A percentile compares a stretch with the other conserved stretches of the same genome.
Evolutionary conservation across 2,113 vertebrate species (phyloP).

Genomic region (Petrocephalus zakoni): DNA sequence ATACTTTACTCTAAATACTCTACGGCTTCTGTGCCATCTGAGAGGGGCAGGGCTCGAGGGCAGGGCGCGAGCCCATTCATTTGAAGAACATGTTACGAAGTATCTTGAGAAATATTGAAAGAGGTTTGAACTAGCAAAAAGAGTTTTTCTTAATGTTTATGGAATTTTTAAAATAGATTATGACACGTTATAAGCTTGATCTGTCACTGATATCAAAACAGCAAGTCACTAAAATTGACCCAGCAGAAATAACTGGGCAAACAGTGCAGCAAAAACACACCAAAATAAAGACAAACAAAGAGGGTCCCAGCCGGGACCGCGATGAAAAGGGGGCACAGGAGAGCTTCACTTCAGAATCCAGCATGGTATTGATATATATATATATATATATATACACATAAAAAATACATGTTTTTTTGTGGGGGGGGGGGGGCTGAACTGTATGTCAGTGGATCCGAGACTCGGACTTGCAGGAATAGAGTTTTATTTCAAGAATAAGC

Average conservation of each 20-base stretch:
- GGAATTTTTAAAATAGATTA: background rate
- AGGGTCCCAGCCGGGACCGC: background rate
- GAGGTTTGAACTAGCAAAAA: background rate
- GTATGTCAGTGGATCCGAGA: background rate
- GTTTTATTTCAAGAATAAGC: constrained; percentile 22
- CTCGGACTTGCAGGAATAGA: constrained; percentile 4
- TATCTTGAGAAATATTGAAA: background rate
- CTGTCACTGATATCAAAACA: background rate
- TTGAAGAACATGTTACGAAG: background rate
- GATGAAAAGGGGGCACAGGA: background rate
- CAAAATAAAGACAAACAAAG: constrained; percentile 3
- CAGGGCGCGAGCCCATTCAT: too few species aligned
- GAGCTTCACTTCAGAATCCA: background rate
- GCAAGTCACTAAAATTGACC: background rate
- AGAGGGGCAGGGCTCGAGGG: background rate
- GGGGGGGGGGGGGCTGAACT: background rate
- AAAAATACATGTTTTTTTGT: background rate
- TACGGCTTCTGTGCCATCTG: too few species aligned
- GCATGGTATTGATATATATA: background rate
- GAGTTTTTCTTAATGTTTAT: background rate
- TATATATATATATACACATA: background rate
- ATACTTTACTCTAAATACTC: background rate
- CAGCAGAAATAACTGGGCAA: constrained; percentile 4
- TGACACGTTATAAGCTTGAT: background rate
- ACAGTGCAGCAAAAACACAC: background rate